Evolutionary conservation across 2,797 vertebrate species (phyloP), one percentile per base, ranked within the genome.

Genomic region (Pangasius sanitwongsei): DNA sequence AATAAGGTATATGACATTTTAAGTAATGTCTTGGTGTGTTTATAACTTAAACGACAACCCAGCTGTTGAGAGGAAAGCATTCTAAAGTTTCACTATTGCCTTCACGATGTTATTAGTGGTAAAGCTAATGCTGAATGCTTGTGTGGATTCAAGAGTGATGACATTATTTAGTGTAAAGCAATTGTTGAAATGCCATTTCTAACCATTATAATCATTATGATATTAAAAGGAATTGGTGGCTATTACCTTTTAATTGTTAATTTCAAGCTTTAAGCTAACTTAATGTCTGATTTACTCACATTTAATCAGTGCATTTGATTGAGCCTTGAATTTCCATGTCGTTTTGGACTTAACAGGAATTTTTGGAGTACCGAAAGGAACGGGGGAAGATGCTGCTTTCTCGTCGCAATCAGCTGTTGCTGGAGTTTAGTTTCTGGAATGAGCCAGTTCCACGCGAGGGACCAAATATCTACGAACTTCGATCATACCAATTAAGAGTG

Each of bases 371-470:
- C 93, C 97, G 98, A 87, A 97, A 97, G 90, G 97, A 97, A 91
- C 95, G 98, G 50, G 97, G 98, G 0, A 96, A 97, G 95, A 99
- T 99, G 98, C 96, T 99, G 86, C 93, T 98, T 57, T 99, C 98
- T 0, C 97, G 98, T 87, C 97, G 96, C 93, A 99, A 99, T 92
- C 98, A 99, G 90, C 95, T 99, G 0, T 94, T 99, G 67, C 90
- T 99, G 93, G 98, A 99, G 93, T 99, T 99, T 92, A 99, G 98
- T 93, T 99, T 99, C 95, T 99, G 98, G 98, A 99, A 99, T 25
- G 98, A 99, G 84, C 98, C 98, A 0, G 90, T 97, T 2, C 97
- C 98, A 55, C 94, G 98, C 89, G 92, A 95, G 50, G 98, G 98
- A 34, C 98, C 98, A 74, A 99, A 98, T 91, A 97, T 99, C 93